phyloP scores from a whole-genome alignment of 2,888 invertebrate species.

The Unio pictorum region DNA sequence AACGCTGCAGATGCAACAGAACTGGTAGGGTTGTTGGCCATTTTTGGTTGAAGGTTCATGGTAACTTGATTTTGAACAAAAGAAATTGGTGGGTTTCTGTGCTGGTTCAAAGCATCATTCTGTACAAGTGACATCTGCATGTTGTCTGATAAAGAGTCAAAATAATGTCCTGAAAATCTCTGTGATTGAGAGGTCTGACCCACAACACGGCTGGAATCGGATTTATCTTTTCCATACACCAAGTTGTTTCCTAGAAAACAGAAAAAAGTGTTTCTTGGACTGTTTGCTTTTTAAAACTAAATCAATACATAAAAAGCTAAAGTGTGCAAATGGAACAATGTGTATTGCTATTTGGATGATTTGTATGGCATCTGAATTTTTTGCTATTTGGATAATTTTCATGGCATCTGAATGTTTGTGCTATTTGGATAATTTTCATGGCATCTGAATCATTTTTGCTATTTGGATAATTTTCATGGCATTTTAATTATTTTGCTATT shows the following conservation, averaged over 20 bases:
- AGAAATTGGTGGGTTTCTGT: conserved; percentile 75
- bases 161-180: conserved; percentile 8
- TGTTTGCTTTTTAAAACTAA: too few relatives aligned
- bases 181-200: conserved; percentile 14
- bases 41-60: conserved; percentile 68
- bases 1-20: conserved; percentile 15
- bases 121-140: conserved; percentile 71
- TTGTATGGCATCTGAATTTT: too few relatives aligned
- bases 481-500: too few relatives aligned
- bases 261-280: background rate
- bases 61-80: conserved; percentile 84
- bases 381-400: too few relatives aligned
- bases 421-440: too few relatives aligned
- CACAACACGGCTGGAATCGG: conserved; percentile 29
- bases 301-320: too few relatives aligned
- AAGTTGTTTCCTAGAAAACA: conserved; percentile 41
- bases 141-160: conserved; percentile 65
- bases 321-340: too few relatives aligned
- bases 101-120: conserved; percentile 72
- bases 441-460: too few relatives aligned
- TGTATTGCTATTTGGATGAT: too few relatives aligned
- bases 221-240: conserved; percentile 39
- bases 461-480: too few relatives aligned
- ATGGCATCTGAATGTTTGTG: too few relatives aligned
- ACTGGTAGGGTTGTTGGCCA: conserved; percentile 69